Evolutionary conservation across 2,797 vertebrate genomes (phyloP).

Genomic region (Crocidura indochinensis): DNA sequence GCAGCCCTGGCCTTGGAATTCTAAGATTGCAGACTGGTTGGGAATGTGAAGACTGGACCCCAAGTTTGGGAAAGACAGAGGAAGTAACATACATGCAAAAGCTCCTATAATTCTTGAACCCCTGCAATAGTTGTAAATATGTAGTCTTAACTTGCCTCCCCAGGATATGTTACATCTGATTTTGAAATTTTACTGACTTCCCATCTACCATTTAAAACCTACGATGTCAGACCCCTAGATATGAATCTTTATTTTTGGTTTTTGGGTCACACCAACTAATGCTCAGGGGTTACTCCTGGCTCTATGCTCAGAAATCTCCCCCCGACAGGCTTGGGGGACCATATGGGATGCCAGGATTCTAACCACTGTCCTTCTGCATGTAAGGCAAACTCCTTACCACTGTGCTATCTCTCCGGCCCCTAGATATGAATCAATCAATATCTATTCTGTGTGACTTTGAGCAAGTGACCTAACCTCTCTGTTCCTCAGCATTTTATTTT

Average conservation of each 20-base stretch:
- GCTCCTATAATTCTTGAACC: constrained; percentile 29
- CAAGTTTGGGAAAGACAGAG: constrained; percentile 8
- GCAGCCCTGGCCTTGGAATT: not conserved
- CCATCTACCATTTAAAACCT: constrained; percentile 10
- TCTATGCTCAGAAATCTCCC: too few species aligned
- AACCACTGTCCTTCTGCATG: too few species aligned
- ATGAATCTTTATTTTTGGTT: constrained; percentile 47
- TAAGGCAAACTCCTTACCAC: too few species aligned
- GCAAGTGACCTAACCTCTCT: constrained; percentile 25
- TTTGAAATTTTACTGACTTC: constrained; percentile 48
- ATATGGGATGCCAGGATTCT: too few species aligned
- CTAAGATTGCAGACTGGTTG: not conserved
- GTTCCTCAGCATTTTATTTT: not conserved
- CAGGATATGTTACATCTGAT: constrained; percentile 3
- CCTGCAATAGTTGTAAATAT: not conserved
- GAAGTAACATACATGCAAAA: constrained; percentile 18
- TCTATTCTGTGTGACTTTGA: constrained; percentile 47
- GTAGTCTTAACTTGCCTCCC: constrained; percentile 28
- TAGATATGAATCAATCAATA: constrained; percentile 34
- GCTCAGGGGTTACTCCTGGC: too few species aligned
- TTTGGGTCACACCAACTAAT: too few species aligned
- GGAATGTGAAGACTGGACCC: not conserved
- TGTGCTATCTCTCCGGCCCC: too few species aligned
- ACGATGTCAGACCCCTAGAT: not conserved
- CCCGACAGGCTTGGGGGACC: too few species aligned